These are phyloP conservation scores for Pelodiscus sinensis DNA, from an alignment of 2,113 vertebrate species.

Conservation along the genomic window DNA sequence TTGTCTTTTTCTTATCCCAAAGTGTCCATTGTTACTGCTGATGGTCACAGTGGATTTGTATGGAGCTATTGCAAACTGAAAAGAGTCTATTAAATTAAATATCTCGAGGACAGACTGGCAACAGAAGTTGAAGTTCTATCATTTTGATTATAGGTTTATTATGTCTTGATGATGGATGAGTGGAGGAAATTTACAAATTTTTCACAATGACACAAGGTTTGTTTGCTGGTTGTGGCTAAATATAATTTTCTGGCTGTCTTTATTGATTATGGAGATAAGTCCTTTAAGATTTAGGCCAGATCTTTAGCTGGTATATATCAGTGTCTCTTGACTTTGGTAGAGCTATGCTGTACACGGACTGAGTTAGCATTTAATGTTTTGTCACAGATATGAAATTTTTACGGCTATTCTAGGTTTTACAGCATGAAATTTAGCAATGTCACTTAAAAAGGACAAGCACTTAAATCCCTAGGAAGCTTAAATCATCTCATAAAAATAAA, in stretches of 20 bases:
- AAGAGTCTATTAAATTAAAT: conserved; percentile 43
- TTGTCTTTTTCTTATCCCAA: conserved; percentile 2
- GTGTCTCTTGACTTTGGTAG: conserved; percentile 6
- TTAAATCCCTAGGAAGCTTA: neutral
- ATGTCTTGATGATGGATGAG: conserved; percentile 62
- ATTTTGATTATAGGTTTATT: conserved; percentile 74
- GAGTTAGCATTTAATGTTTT: conserved; percentile 1
- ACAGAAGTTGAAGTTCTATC: conserved; percentile 48
- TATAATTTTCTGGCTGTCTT: conserved; percentile 62
- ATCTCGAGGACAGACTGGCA: conserved; percentile 60
- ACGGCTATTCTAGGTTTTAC: conserved; percentile 27
- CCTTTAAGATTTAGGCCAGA: conserved; percentile 14
- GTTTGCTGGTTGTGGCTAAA: conserved; percentile 50
- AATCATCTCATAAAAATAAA: neutral
- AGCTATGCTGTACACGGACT: conserved; percentile 7
- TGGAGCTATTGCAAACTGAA: neutral
- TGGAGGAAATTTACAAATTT: conserved; percentile 60
- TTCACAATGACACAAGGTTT: conserved; percentile 56
- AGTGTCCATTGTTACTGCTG: neutral
- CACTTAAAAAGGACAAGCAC: neutral
- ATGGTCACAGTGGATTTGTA: neutral
- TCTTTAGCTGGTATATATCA: conserved; percentile 34
- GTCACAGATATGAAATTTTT: conserved; percentile 12
- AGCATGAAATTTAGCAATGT: conserved; percentile 15
- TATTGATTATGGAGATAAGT: conserved; percentile 31